Conservation (phyloP, 2,888 invertebrate genomes). For the Orchesella flavescens region DNA sequence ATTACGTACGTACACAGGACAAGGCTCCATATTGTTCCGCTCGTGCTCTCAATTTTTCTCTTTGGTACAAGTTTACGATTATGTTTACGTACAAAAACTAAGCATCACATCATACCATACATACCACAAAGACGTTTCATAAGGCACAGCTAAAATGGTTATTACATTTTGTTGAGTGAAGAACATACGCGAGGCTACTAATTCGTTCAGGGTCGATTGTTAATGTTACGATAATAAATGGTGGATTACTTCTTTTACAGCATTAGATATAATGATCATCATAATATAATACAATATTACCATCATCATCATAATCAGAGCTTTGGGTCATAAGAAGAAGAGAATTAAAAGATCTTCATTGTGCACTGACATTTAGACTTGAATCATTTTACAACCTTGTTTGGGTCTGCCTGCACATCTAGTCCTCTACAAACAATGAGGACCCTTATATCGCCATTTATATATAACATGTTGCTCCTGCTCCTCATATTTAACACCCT, state of each 20-base stretch:
- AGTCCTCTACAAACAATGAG: neutral
- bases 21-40: constrained; percentile 30
- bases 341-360: constrained; percentile 56
- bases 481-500: neutral
- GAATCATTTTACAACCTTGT: constrained; percentile 59
- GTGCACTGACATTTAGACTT: constrained; percentile 36
- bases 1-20: neutral
- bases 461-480: neutral
- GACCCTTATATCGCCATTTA: neutral
- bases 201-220: constrained; percentile 34
- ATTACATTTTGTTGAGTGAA: too few relatives aligned
- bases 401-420: constrained; percentile 20
- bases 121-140: too few relatives aligned
- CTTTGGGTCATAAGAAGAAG: constrained; percentile 35
- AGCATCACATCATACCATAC: neutral
- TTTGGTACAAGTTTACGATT: constrained; percentile 21
- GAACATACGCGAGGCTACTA: neutral
- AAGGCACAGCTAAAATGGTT: too few relatives aligned
- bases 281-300: constrained; percentile 42
- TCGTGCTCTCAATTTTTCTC: constrained; percentile 59
- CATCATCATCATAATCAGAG: constrained; percentile 51
- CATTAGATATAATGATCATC: constrained; percentile 47
- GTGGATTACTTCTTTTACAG: constrained; percentile 29
- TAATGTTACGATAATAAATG: constrained; percentile 8
- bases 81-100: neutral